Base-by-base conservation (phyloP, 2,113 vertebrate species). In the Synodontis membranacea region DNA sequence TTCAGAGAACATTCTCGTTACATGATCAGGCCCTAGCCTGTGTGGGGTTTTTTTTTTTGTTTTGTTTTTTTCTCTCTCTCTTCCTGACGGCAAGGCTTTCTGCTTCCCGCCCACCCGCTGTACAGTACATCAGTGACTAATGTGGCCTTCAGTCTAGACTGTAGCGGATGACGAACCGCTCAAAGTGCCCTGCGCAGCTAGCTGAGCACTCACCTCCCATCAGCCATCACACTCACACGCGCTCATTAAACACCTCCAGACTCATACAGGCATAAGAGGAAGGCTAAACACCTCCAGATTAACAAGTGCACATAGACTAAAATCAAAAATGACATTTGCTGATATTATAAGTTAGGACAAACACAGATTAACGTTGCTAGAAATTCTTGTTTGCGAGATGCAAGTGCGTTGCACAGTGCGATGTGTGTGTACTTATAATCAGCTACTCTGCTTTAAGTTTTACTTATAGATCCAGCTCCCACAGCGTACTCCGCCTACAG, bases 81-180 rank as follows among this genome's bases (percentile, higher is more conserved):
- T 72, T 83, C 39, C 75, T 90, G 64, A 83, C 42, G 72, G 86
- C 75, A 79, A 64, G 72, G 80, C 70, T 76, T 52, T 62, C 86
- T 88, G 76, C 50, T 70, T 31, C 28, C 75, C 85, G 56, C 90
- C 87, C 78, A 89, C 86, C 88, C 70, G 60, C 80, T 87, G 76
- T 88, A 87, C 80, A 60, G 72, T 87, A 87, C 82, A 66, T 74
- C 87, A 90, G 58, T 76, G 87, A 93, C 90, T 92, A 93, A 93
- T 92, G 66, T 88, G 88, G 91, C 92, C 91, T 92, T 91, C 92
- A 91, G 92, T 92, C 91, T 90, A 86, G 89, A 93, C 89, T 91
- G 87, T 86, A 88, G 85, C 85, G 78, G 58, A 87, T 88, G 66
- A 86, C 62, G 42, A 90, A 86, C 85, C 87, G 58, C 62, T 84